Base-by-base conservation (phyloP, 1,140 invertebrate genomes). In the Zaprionus vittiger region DNA sequence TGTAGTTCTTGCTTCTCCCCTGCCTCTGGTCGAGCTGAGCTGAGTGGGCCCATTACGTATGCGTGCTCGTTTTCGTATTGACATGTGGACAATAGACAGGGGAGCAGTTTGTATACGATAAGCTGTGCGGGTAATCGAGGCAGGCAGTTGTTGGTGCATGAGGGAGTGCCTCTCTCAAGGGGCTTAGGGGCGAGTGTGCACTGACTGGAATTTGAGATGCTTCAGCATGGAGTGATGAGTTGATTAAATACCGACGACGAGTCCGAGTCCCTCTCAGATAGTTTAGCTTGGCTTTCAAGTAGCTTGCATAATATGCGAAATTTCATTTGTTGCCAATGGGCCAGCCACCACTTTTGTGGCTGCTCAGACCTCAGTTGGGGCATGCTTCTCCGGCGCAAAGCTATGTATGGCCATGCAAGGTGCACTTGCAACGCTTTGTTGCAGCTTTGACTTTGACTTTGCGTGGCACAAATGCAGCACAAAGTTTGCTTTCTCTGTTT, bases 91-190 rank as follows among this genome's bases (percentile, higher is more conserved):
- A 54, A 17, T 37, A 22, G 38, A 22, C 41, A 34, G 34, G 47
- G 31, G 28, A 38, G 14, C 20, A 47, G 44, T 76, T 83, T 83
- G 73, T 47, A 67, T 68, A 59, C 62, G 17, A 59, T 62, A 72
- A 44, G 34, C 41, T 44, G 65, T 38, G 22, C 71, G 73, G 71
- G 80, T 83, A 87, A 89, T 83, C 89, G 73, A 69, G 71, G 66
- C 47, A 71, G 71, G 66, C 47, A 81, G 68, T 73, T 38, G 41
- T 24, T 31, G 28, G 7, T 65, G 44, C 5, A 41, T 22, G 17
- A 65, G 24, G 14, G 17, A 20, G 41, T 14, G 9, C 34, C 28
- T 20, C 38, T 71, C 65, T 64, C 63, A 22, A 59, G 37, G 63
- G 81, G 69, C 66, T 80, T 77, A 80, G 4, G 24, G 68, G 64